Base-by-base conservation (phyloP, 2,888 invertebrate genomes). In the Drosophila engyochracea region DNA sequence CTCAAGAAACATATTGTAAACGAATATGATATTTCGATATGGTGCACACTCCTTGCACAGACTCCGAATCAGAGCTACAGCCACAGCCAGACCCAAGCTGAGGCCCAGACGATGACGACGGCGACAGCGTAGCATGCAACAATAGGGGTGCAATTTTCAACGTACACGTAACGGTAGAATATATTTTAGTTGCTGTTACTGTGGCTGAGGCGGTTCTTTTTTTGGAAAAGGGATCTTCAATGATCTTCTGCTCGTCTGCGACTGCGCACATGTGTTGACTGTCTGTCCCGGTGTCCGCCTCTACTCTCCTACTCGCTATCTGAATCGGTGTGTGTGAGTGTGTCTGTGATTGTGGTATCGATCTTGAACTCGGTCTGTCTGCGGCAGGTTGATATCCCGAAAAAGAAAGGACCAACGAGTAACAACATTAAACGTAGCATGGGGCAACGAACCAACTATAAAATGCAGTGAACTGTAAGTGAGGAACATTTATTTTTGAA, bases 1-100 rank as follows among this genome's bases (percentile, higher is more conserved):
- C 85, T 89, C 52, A 65, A 81, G 72, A 88, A 90, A 89, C 85
- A 86, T 89, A 86, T 86, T 86, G 85, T 84, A 89, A 91, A 86
- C 91, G 85, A 86, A 86, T 86, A 90, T 86, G 89, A 90, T 86
- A 87, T 90, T 85, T 86, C 79, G 91, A 84, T 89, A 89, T 86
- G 85, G 74, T 85, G 85, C 82, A 69, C 84, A 85, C 83, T 85
- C 90, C 84, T 84, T 74, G 70, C 47, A 70, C 89, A 78, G 81
- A 69, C 74, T 47, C 44, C 47, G 53, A 62, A 31, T 39, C 68
- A 68, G 54, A 57, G 49, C 3, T 41, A 59, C 22, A n/a, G n/a
- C 10, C 41, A 59, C 39, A 19, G 41, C 4, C 41, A 25, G 57
- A 41, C 39, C 60, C 62, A 59, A 58, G 58, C 57, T 25, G 41